Evolutionary conservation across 2,888 invertebrate genomes (phyloP), one percentile per base, ranked within the genome.

Genomic region (Corbicula japonica): DNA sequence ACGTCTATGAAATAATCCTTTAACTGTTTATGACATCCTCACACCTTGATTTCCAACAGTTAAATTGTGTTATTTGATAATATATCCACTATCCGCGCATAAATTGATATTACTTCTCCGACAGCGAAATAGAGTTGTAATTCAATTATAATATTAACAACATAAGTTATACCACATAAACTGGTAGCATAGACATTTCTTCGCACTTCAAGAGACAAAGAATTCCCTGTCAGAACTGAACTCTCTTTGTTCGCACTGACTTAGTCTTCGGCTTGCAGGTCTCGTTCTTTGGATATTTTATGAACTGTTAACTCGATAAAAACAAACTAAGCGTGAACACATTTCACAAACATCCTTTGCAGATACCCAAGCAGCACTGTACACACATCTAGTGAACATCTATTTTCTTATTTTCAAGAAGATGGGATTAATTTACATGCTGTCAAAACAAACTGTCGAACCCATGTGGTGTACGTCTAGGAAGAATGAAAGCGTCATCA

Each of bases 361-460:
- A 18, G 2, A 28, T 10, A 30, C 21, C 34, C 6, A 32, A 26
- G 23, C 38, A 23, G 8, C 35, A 23, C 18, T 38, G 6, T 15
- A 56, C 12, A 15, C 6, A 6, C 32, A 18, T 15, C 34, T n/a
- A 48, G 26, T n/a, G 48, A 46, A 41, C 26, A 34, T 21, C 21
- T 60, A 41, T 26, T 1, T 35, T 15, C 48, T 60, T 38, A 18
- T 35, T 41, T 41, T 15, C 38, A 60, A 41, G 8, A 60, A 10
- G 41, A 48, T 32, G 6, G 34, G 0, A 35, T 38, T 60, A 52
- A 54, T 66, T 66, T 50, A 26, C 28, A 30, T 54, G 23, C 21
- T 66, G 66, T 66, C 66, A 66, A 66, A 66, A 66, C 66, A 66
- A 66, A 66, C 26, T n/a, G 38, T 52, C 26, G n/a, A 41, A 26